phyloP scores from a whole-genome alignment of 2,888 invertebrate species.

The Lathronympha strigana region DNA sequence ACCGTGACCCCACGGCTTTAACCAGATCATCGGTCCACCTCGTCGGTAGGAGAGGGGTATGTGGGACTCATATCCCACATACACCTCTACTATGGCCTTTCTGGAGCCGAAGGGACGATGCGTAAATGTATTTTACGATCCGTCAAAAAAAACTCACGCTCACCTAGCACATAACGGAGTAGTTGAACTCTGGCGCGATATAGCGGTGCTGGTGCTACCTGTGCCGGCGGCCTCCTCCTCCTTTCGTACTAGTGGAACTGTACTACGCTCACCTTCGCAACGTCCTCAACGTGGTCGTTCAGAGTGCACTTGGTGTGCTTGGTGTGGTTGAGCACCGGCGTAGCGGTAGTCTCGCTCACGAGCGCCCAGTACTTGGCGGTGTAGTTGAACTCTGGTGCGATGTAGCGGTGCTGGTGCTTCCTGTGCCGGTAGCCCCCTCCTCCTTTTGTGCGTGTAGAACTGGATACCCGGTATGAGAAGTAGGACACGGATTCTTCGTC shows the following conservation, averaged over 20 bases:
- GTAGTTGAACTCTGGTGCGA: constrained; percentile 78
- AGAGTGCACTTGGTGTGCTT: constrained; percentile 76
- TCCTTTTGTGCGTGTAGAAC: constrained; percentile 74
- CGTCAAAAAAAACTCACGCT: too few relatives aligned
- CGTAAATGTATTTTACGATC: too few relatives aligned
- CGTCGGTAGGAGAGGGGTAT: too few relatives aligned
- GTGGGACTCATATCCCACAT: too few relatives aligned
- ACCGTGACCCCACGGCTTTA: too few relatives aligned
- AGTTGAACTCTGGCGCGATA: background rate
- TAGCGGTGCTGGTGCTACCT: too few relatives aligned
- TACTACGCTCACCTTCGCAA: background rate
- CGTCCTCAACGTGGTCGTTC: constrained; percentile 72
- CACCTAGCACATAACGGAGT: too few relatives aligned
- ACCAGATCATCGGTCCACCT: too few relatives aligned
- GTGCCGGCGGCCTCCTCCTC: too few relatives aligned
- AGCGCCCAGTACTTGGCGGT: constrained; percentile 79
- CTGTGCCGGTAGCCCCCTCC: constrained; percentile 73
- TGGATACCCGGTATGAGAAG: constrained; percentile 78
- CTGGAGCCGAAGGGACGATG: too few relatives aligned
- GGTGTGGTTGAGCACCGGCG: constrained; percentile 59
- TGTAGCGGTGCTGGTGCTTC: constrained; percentile 77
- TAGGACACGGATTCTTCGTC: constrained; percentile 72
- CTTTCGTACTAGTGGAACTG: too few relatives aligned
- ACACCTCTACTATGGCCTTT: too few relatives aligned
- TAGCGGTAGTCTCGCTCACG: constrained; percentile 73